Conservation (phyloP, 2,113 vertebrate genomes). For the Tiliqua scincoides region DNA sequence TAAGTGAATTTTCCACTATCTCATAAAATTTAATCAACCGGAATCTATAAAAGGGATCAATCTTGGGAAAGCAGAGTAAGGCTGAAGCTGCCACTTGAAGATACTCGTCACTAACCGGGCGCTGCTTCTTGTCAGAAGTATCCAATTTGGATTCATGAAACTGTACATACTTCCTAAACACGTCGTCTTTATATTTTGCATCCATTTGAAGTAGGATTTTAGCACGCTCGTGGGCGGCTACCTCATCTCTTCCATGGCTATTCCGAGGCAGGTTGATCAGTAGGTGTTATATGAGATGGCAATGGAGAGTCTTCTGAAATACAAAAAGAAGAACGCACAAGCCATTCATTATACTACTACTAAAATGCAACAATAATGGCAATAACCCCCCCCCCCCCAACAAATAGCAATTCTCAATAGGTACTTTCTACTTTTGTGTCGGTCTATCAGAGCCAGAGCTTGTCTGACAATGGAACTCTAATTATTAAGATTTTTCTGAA, state of each 20-base stretch:
- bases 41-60: constrained; percentile 91
- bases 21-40: constrained; percentile 94
- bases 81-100: constrained; percentile 90
- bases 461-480: background rate
- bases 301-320: constrained; percentile 43
- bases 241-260: constrained; percentile 75
- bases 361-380: background rate
- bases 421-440: background rate
- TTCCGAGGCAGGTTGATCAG: constrained; percentile 5
- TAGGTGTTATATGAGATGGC: constrained; percentile 34
- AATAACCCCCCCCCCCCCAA: background rate
- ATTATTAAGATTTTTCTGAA: background rate
- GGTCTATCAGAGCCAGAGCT: background rate
- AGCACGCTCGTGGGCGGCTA: constrained; percentile 65
- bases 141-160: constrained; percentile 90
- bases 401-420: background rate
- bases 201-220: constrained; percentile 86
- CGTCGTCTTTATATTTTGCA: constrained; percentile 95
- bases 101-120: constrained; percentile 81
- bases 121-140: constrained; percentile 76
- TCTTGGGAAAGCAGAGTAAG: constrained; percentile 90
- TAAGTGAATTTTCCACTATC: constrained; percentile 88
- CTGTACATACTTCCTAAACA: constrained; percentile 94
- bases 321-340: constrained; percentile 36
- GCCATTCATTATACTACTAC: background rate